A percentile compares a stretch with the other conserved stretches of the same genome.
Evolutionary conservation across 2,797 vertebrate species (phyloP).

Genomic region (Hafferia zeledoni): DNA sequence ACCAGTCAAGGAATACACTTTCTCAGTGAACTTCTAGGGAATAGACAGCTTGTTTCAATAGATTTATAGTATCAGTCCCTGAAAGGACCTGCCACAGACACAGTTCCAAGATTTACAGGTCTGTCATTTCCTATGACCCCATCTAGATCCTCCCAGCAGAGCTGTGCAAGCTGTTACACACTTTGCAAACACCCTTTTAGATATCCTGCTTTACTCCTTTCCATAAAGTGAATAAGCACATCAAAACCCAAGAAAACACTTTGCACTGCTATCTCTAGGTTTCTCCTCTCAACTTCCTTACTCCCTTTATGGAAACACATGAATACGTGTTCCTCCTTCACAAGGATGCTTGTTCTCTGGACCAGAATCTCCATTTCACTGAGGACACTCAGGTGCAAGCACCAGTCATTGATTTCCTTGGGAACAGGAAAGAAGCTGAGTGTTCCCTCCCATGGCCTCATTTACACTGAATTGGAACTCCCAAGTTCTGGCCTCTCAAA

Average conservation of each 20-base stretch:
- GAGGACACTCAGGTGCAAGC: not conserved
- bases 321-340: not conserved
- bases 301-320: not conserved
- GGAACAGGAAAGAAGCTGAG: not conserved
- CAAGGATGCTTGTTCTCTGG: not conserved
- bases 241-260: not conserved
- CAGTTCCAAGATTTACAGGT: not conserved
- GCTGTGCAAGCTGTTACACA: not conserved
- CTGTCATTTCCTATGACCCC: not conserved
- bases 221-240: not conserved
- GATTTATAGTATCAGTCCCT: not conserved
- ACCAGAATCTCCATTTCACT: not conserved
- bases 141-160: not conserved
- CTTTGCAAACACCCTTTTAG: not conserved
- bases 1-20: not conserved
- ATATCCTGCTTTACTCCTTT: not conserved
- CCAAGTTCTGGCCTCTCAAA: not conserved
- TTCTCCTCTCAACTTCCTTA: not conserved
- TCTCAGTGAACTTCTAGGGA: slow-evolving; percentile 11
- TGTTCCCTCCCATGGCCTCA: not conserved
- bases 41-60: slow-evolving; percentile 8
- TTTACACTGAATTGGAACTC: not conserved
- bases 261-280: not conserved
- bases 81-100: slow-evolving; percentile 1
- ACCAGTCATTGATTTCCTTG: not conserved